Base-by-base conservation (phyloP, 2,113 vertebrate genomes). In the Ranitomeya variabilis region DNA sequence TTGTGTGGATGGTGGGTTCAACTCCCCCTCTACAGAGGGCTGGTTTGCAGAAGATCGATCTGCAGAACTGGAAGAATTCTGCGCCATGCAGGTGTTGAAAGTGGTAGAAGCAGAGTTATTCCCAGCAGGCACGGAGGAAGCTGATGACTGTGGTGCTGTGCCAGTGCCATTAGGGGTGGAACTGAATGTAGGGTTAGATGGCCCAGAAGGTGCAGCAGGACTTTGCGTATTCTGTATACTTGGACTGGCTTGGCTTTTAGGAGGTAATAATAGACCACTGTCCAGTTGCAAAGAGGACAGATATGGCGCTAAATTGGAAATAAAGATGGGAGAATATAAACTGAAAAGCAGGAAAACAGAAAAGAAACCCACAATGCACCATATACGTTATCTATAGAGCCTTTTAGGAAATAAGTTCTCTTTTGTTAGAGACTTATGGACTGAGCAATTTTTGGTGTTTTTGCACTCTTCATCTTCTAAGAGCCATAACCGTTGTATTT, bases 211-310 rank as follows among this genome's bases (percentile, higher is more conserved):
- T 26, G 90, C 91, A 16, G 91, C 92, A 18, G 93, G 69, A n/a
- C 86, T 89, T 0, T 90, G 89, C 6, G 92, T 85, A 91, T 57
- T 90, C 79, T 93, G 91, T 86, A 95, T 78, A 0, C 90, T 87
- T 51, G 37, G 18, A 13, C 94, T 91, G 21, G 93, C 90, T 90
- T 95, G 97, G 90, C 94, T 93, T 91, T 97, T 98, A 1, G 97
- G 96, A 62, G 97, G 97, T 69, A 95, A 90, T 90, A 99, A 89
- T 0, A 99, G 96, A 93, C 95, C 97, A 95, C 95, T 96, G 92
- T 99, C 98, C 64, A 99, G 92, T 91, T 96, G 94, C 90, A 99
- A 93, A 66, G 94, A 94, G 89, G 98, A 97, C 82, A 99, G 91
- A 92, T 98, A 97, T 91, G 97, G 97, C 93, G 96, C 98, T 99